Percentiles rank a stretch among this genome's conserved stretches.
Conservation (phyloP, 2,113 vertebrate species). For the Ciconia stormi region DNA sequence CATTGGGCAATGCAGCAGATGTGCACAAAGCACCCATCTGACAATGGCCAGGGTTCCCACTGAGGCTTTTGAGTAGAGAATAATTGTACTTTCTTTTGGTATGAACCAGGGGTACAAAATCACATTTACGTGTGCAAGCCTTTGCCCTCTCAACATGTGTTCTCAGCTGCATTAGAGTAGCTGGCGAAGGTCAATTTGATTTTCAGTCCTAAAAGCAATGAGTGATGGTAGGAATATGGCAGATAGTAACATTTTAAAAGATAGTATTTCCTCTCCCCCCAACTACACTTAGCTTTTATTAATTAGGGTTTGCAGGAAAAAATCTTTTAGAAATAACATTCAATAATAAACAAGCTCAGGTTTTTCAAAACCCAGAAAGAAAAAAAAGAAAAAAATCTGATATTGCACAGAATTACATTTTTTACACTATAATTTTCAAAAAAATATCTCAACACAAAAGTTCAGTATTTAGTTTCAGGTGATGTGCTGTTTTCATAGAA, state of each 20-base stretch:
- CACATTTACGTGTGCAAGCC: constrained; percentile 69
- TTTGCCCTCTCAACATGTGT: constrained; percentile 58
- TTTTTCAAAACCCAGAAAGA: neutral
- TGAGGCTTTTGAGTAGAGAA: constrained; percentile 64
- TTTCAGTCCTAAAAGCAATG: constrained; percentile 19
- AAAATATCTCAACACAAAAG: neutral
- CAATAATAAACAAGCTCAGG: neutral
- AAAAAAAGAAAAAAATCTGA: neutral
- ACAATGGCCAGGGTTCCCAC: constrained; percentile 68
- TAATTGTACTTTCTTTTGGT: constrained; percentile 66
- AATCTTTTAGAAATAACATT: neutral
- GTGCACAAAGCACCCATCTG: constrained; percentile 70
- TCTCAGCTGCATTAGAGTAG: constrained; percentile 11
- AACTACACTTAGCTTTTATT: neutral
- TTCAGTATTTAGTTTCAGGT: neutral
- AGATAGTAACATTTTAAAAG: neutral
- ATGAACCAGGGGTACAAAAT: constrained; percentile 60
- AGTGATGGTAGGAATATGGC: neutral
- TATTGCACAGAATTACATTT: neutral
- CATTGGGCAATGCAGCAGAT: constrained; percentile 68
- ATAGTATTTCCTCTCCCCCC: neutral
- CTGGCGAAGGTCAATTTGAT: neutral
- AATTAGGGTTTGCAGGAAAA: neutral
- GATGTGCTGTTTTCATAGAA: neutral
- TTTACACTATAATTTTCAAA: neutral